These are phyloP conservation scores for Tokudaia tokunoshimensis DNA, from an alignment of 2,797 vertebrate species.

Conservation along the genomic window DNA sequence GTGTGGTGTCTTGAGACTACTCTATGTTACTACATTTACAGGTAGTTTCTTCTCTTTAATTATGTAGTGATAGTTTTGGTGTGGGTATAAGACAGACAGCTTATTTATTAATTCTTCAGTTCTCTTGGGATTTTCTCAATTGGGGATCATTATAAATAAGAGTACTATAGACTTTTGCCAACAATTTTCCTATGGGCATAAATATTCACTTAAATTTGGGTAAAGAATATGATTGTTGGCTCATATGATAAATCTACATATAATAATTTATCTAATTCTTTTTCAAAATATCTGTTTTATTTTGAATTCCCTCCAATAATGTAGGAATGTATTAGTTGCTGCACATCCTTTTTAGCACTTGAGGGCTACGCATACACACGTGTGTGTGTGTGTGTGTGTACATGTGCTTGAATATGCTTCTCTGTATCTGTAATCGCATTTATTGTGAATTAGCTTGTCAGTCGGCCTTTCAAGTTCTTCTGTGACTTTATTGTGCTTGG, in stretches of 20 bases:
- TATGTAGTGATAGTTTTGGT: neutral
- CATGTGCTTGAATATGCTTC: too few relatives aligned
- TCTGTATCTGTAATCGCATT: neutral
- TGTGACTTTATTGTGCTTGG: neutral
- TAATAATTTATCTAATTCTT: neutral
- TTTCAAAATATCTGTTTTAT: neutral
- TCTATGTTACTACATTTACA: neutral
- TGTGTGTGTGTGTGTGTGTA: too few relatives aligned
- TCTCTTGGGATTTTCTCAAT: neutral
- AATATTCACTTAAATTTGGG: neutral
- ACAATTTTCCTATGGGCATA: neutral
- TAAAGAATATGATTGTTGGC: neutral
- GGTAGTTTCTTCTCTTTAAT: neutral
- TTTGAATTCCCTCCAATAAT: neutral
- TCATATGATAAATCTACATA: neutral
- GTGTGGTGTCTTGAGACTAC: neutral
- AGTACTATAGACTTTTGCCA: neutral
- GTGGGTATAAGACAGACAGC: neutral
- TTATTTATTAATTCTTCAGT: neutral
- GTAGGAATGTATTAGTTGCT: neutral
- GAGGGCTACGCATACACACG: too few relatives aligned
- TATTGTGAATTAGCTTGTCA: neutral
- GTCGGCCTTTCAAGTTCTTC: conserved; percentile 4
- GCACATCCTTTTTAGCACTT: neutral
- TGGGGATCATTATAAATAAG: neutral